phyloP scores from a whole-genome alignment of 2,113 vertebrate genomes.

The Marcusenius ussheri region DNA sequence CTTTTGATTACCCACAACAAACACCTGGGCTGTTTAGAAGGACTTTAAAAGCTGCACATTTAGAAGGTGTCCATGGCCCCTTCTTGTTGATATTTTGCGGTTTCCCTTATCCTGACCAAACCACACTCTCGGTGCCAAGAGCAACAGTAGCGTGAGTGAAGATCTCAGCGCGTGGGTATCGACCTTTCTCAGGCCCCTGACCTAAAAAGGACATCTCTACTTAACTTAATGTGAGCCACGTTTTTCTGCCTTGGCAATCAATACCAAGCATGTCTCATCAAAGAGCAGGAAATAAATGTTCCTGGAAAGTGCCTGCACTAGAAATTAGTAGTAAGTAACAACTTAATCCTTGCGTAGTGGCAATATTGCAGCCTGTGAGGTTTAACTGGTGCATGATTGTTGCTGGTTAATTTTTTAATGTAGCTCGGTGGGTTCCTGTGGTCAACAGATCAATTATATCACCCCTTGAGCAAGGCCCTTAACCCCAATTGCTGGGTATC shows the following conservation, averaged over 20 bases:
- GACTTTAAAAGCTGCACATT: background rate
- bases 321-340: background rate
- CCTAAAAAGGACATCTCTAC: background rate
- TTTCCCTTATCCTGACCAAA: conserved; percentile 10
- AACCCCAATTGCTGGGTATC: background rate
- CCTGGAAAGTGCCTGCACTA: background rate
- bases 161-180: background rate
- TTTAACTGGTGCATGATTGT: background rate
- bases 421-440: background rate
- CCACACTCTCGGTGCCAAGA: background rate
- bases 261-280: background rate
- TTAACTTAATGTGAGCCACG: background rate
- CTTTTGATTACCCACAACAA: background rate
- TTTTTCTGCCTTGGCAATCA: background rate
- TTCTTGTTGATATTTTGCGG: background rate
- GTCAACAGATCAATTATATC: background rate
- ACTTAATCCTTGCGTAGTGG: background rate
- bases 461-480: background rate
- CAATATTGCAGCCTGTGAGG: background rate
- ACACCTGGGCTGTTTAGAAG: background rate
- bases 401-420: background rate
- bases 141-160: background rate
- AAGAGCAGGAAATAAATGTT: background rate
- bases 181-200: background rate
- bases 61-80: background rate